Conservation (phyloP, 2,888 invertebrate species). For the Ptychoptera contaminata region DNA sequence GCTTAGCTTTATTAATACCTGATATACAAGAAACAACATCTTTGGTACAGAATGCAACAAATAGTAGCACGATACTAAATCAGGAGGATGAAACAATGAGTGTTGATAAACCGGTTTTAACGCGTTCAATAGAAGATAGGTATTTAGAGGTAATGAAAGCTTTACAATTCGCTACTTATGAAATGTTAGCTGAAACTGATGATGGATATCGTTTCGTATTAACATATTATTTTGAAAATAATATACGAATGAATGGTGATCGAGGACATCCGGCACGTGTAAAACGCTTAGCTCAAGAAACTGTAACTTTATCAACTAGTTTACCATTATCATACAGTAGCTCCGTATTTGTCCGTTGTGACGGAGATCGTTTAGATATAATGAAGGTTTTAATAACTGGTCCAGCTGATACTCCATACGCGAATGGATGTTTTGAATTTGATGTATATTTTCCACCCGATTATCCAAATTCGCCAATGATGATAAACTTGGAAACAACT, state of each 20-base stretch:
- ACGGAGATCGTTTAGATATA: conserved; percentile 82
- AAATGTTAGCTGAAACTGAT: conserved; percentile 74
- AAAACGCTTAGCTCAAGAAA: conserved; percentile 86
- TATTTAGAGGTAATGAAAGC: conserved; percentile 80
- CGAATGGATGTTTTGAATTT: conserved; percentile 81
- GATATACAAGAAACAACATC: conserved; percentile 57
- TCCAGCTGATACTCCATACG: conserved; percentile 81
- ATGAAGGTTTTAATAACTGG: conserved; percentile 85
- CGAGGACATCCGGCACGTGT: conserved; percentile 74
- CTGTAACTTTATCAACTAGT: conserved; percentile 81
- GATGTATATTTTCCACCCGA: conserved; percentile 82
- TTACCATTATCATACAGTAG: conserved; percentile 85
- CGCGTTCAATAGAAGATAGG: conserved; percentile 49
- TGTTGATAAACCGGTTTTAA: conserved; percentile 33
- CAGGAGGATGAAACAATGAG: conserved; percentile 17
- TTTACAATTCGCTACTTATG: conserved; percentile 82
- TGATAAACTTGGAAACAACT: conserved; percentile 80
- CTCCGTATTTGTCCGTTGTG: conserved; percentile 89
- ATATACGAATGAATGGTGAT: conserved; percentile 72
- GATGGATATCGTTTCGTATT: conserved; percentile 69
- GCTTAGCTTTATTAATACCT: conserved; percentile 72
- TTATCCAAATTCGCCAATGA: conserved; percentile 71
- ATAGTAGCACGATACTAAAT: conserved; percentile 18
- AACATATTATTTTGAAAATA: conserved; percentile 79
- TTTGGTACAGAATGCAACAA: conserved; percentile 27